A percentile compares a stretch with the other conserved stretches of the same genome.
These are phyloP conservation scores for Diuraphis noxia DNA, from an alignment of 1,140 invertebrate genomes.

Conservation along the genomic window DNA sequence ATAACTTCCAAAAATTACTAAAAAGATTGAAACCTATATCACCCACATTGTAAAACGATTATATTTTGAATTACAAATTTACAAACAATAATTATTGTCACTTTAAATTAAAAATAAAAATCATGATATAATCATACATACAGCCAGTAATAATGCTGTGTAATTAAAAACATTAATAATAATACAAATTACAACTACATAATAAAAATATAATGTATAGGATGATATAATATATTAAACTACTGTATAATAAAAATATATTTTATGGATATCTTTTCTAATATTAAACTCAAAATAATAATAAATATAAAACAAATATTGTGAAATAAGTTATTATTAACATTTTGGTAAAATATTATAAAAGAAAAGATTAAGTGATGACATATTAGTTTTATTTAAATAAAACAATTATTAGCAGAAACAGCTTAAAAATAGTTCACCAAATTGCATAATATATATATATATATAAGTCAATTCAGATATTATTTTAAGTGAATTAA, in stretches of 20 bases:
- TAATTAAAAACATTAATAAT: neutral
- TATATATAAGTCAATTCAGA: neutral
- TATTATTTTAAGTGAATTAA: slow-evolving; percentile 1
- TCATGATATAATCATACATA: neutral
- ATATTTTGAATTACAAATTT: slow-evolving; percentile 25
- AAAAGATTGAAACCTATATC: neutral
- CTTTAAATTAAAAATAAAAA: slow-evolving; percentile 14
- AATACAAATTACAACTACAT: neutral
- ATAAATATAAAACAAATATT: slow-evolving; percentile 25
- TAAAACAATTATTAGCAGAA: neutral
- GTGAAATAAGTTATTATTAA: slow-evolving; percentile 31
- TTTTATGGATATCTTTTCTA: slow-evolving; percentile 12
- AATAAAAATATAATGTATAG: slow-evolving; percentile 26
- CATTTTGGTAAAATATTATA: slow-evolving; percentile 30
- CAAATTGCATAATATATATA: slow-evolving; percentile 1
- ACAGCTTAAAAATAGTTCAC: neutral
- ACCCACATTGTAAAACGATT: slow-evolving; percentile 18
- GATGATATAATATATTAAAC: neutral
- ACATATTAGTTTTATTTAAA: neutral
- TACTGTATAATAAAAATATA: slow-evolving; percentile 46
- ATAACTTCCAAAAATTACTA: slow-evolving; percentile 23
- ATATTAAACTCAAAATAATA: slow-evolving; percentile 19
- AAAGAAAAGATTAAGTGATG: slow-evolving; percentile 24
- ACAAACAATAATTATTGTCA: slow-evolving; percentile 40
- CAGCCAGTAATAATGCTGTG: slow-evolving; percentile 1